Conservation (phyloP, 53 echinoderm and acorn worm genomes). For the Temnopleurus reevesii region DNA sequence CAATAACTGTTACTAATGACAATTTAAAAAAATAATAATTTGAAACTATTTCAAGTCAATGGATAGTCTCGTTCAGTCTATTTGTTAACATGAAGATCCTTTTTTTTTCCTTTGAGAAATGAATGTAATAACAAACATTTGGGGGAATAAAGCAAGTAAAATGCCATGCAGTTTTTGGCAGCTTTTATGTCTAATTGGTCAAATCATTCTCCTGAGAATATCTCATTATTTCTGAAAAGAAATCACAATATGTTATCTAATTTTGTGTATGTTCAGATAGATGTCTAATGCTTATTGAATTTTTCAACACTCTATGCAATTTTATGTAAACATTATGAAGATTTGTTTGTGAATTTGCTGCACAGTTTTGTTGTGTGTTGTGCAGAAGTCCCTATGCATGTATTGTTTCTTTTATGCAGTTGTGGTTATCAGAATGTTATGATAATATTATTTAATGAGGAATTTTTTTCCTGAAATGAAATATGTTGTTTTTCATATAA, state of each 20-base stretch:
- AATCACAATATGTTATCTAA: not conserved
- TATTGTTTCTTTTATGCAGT: not conserved
- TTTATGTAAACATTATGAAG: not conserved
- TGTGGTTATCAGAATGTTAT: not conserved
- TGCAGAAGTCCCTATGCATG: not conserved
- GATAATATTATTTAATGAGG: not conserved
- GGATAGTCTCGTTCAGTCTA: too few relatives aligned
- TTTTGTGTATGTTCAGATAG: not conserved
- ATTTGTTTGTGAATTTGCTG: not conserved
- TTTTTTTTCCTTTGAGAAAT: too few relatives aligned
- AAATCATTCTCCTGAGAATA: too few relatives aligned
- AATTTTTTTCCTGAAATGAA: too few relatives aligned
- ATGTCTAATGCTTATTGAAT: not conserved
- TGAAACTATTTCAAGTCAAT: too few relatives aligned
- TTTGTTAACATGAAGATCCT: too few relatives aligned
- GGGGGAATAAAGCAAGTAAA: too few relatives aligned
- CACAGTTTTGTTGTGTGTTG: not conserved
- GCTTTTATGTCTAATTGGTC: not conserved
- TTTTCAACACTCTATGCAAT: constrained; percentile 12
- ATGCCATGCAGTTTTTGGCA: too few relatives aligned
- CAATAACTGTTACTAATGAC: too few relatives aligned
- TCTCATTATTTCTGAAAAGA: not conserved
- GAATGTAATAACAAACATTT: too few relatives aligned
- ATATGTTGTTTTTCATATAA: too few relatives aligned
- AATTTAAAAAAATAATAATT: too few relatives aligned